Conservation (phyloP, 2,797 vertebrate genomes). For the Echeneis naucrates region DNA sequence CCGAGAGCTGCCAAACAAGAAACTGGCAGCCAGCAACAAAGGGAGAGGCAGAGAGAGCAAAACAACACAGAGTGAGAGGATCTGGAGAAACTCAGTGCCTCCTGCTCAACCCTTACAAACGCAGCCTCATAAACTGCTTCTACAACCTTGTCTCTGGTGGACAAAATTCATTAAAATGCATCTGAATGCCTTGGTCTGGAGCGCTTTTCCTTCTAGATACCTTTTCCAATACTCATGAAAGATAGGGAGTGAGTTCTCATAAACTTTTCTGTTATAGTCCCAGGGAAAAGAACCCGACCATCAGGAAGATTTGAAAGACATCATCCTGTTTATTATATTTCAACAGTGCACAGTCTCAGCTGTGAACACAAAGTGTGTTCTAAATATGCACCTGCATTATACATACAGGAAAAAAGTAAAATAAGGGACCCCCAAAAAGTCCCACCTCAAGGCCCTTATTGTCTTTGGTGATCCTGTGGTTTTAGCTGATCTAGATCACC, state of each 20-base stretch:
- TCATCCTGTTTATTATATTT: constrained; percentile 1
- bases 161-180: not conserved
- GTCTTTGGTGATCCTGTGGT: too few species aligned
- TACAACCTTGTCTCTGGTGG: not conserved
- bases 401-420: not conserved
- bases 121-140: not conserved
- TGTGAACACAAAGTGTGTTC: not conserved
- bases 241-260: not conserved
- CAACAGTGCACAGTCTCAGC: not conserved
- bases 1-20: constrained; percentile 41
- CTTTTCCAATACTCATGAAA: not conserved
- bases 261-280: constrained; percentile 1
- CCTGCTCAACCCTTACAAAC: constrained; percentile 3
- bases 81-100: constrained; percentile 53
- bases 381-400: not conserved
- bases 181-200: not conserved
- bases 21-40: constrained; percentile 41
- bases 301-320: constrained; percentile 11
- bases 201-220: not conserved
- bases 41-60: constrained; percentile 24
- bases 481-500: too few species aligned
- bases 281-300: not conserved
- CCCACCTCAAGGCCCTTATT: too few species aligned
- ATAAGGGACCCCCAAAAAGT: too few species aligned
- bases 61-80: constrained; percentile 34